These are phyloP conservation scores for Proisotoma minuta DNA, from an alignment of 2,888 invertebrate genomes.

Conservation along the genomic window DNA sequence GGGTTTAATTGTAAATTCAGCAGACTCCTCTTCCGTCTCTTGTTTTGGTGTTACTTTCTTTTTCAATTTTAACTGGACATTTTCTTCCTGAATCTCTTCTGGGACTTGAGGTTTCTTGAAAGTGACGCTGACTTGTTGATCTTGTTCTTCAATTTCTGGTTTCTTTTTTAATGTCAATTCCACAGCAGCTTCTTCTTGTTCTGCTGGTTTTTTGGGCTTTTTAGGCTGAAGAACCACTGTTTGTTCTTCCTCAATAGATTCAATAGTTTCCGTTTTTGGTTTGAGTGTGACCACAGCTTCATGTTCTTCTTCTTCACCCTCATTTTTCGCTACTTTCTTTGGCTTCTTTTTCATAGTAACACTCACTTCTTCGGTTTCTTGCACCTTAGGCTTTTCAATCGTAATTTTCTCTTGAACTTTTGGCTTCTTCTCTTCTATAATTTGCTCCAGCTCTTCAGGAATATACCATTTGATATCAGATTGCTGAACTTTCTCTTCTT, in stretches of 20 bases:
- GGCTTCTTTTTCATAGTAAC: neutral
- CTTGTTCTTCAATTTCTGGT: constrained; percentile 4
- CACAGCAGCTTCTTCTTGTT: constrained; percentile 7
- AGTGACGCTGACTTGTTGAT: neutral
- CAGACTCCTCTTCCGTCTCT: constrained; percentile 14
- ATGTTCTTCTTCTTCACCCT: neutral
- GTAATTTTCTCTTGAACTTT: neutral
- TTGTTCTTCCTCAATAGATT: neutral
- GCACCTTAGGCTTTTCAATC: neutral
- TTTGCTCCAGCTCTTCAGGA: neutral
- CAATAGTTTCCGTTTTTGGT: constrained; percentile 23
- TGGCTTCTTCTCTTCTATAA: neutral
- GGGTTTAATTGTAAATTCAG: constrained; percentile 6
- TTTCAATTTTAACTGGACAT: constrained; percentile 1
- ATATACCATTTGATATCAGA: constrained; percentile 10
- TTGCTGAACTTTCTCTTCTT: neutral
- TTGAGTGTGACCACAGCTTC: constrained; percentile 3
- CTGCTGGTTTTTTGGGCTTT: neutral
- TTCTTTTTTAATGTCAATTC: constrained; percentile 13
- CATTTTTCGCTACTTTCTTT: constrained; percentile 1
- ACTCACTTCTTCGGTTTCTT: neutral
- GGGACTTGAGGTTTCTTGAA: neutral
- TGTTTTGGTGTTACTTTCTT: constrained; percentile 1
- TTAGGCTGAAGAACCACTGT: constrained; percentile 5
- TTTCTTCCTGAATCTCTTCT: constrained; percentile 3